A percentile compares a stretch with the other conserved stretches of the same genome.
Evolutionary conservation across 2,113 vertebrate genomes (phyloP).

Genomic region (Kryptolebias marmoratus): DNA sequence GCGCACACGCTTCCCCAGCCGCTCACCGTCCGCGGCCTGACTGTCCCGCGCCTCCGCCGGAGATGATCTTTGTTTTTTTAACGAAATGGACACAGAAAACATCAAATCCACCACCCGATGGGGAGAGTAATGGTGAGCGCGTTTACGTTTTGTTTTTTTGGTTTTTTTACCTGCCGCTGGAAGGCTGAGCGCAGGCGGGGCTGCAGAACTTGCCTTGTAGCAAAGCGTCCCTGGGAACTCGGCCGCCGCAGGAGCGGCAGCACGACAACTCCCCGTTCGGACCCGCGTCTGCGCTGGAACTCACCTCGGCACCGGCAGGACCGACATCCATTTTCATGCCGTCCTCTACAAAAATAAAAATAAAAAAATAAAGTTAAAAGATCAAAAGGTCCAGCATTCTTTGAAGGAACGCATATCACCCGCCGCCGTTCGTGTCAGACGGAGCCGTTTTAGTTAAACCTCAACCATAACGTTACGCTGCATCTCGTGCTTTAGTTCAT

Average conservation of each 20-base stretch:
- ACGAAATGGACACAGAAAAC: not conserved
- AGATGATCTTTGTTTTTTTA: conserved; percentile 65
- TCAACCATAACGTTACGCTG: no score
- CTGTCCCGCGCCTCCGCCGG: conserved; percentile 74
- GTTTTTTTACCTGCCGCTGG: conserved; percentile 78
- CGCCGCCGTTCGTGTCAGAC: no score
- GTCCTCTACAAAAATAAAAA: conserved; percentile 57
- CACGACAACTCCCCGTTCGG: conserved; percentile 68
- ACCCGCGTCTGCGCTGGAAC: conserved; percentile 38
- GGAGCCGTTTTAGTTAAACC: no score
- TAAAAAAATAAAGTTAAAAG: not conserved
- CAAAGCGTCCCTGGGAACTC: conserved; percentile 75
- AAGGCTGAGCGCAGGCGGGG: conserved; percentile 79
- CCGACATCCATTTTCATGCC: conserved; percentile 63
- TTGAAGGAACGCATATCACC: no score
- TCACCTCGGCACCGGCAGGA: conserved; percentile 66
- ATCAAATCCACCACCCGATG: not conserved
- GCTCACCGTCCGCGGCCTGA: conserved; percentile 78
- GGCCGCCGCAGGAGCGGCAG: conserved; percentile 75
- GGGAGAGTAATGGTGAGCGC: not conserved
- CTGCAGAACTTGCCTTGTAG: conserved; percentile 83
- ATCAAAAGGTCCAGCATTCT: not conserved
- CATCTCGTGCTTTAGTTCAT: no score
- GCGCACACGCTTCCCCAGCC: conserved; percentile 85
- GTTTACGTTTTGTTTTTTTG: not conserved